Base-by-base conservation (phyloP, 2,888 invertebrate genomes). In the Machimus atricapillus region DNA sequence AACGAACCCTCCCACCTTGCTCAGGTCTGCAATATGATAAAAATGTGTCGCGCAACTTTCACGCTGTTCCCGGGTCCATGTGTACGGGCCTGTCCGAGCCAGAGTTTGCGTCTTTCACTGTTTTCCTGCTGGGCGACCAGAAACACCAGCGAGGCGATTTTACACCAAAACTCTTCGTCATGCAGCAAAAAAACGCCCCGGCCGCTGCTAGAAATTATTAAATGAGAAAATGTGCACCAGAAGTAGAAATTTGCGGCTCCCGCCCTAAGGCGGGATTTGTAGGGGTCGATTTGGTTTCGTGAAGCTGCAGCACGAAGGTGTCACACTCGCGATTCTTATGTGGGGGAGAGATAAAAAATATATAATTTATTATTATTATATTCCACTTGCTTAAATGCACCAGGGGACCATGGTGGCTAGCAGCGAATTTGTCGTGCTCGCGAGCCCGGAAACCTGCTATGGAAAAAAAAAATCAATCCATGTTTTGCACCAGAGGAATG, bases 361-460 rank as follows among this genome's bases (percentile, higher is more conserved):
- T 92, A 92, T 92, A 92, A 92, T 92, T 92, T 92, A 92, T 92
- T 92, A 92, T 92, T 92, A 92, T 92, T 92, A 92, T 92, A 92
- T 92, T 91, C 91, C 91, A 91, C 91, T 92, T 92, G 92, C 92
- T 91, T 92, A 92, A 92, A 92, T 91, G 89, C 91, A 92, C 91
- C 92, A 92, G 92, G 92, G 89, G 90, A 87, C 34, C 89, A 91
- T 90, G 91, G 37, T 1, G 5, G 56, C 16, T 16, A 82, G 82
- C 37, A 82, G 46, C 12, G 27, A 46, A 16, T 14, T 0, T 14
- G 40, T 27, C 43, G 27, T 14, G 27, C 2, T 78, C 16, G 78
- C 78, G 4, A 19, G 31, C 19, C 14, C 78, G 7, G 19, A 9
- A 58, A 19, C 27, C 9, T 12, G 23, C 2, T 27, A 14, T 27